A percentile compares a stretch with the other conserved stretches of the same genome.
Conservation (phyloP, 1,140 invertebrate genomes). For the Triops longicaudatus region DNA sequence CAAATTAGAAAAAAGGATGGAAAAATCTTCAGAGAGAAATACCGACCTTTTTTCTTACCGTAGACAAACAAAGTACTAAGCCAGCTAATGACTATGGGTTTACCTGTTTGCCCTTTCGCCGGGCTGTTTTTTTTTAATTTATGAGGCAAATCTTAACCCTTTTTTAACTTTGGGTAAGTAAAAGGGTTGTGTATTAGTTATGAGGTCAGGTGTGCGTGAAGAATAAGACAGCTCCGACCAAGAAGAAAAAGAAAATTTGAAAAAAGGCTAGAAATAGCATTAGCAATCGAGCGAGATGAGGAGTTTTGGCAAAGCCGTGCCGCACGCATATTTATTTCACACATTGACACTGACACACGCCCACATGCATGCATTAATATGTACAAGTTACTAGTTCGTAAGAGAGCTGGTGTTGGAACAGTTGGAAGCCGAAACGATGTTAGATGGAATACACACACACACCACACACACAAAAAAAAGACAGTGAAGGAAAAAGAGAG, state of each 20-base stretch:
- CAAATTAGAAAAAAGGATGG: neutral
- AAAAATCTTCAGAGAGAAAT: neutral
- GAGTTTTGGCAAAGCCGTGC: neutral
- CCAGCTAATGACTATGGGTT: neutral
- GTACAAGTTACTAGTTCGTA: too few species aligned
- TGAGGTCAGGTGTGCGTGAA: neutral
- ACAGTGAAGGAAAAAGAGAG: too few species aligned
- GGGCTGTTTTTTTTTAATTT: neutral
- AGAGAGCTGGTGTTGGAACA: too few species aligned
- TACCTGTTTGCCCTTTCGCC: neutral
- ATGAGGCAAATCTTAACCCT: neutral
- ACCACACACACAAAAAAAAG: too few species aligned
- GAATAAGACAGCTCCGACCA: too few species aligned
- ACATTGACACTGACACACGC: neutral
- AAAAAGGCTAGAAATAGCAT: too few species aligned
- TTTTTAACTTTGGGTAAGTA: neutral
- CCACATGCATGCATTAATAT: neutral
- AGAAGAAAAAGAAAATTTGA: too few species aligned
- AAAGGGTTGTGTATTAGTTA: neutral
- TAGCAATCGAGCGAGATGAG: neutral
- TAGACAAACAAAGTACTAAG: neutral
- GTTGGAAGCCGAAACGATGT: too few species aligned
- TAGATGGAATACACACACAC: too few species aligned
- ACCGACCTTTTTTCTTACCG: neutral
- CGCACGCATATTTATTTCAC: constrained; percentile 9